These are phyloP conservation scores for Empis stercorea DNA, from an alignment of 2,888 invertebrate genomes.

Conservation along the genomic window DNA sequence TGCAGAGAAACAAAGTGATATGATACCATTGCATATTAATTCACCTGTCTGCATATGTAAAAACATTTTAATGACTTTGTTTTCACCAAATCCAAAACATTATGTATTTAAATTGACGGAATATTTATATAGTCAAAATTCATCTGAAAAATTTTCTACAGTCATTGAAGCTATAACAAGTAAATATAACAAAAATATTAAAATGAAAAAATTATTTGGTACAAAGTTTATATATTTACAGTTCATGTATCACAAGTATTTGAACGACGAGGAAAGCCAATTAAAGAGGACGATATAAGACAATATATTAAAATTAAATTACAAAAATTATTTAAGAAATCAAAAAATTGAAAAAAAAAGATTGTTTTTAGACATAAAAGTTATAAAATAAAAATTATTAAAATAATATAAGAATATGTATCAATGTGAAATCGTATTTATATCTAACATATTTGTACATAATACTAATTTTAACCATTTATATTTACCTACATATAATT, in stretches of 20 bases:
- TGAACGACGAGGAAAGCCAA: constrained; percentile 8
- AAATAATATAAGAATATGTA: no score
- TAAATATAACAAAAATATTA: no score
- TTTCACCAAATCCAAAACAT: constrained; percentile 11
- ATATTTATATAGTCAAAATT: no score
- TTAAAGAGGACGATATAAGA: constrained; percentile 1
- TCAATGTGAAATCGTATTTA: no score
- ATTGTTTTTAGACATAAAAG: no score
- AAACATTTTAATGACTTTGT: constrained; percentile 11
- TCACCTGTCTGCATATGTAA: constrained; percentile 10
- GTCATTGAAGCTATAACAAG: no score
- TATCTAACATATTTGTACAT: no score
- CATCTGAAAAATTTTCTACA: no score
- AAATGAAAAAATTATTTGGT: neutral
- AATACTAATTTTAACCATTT: no score
- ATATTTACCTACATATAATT: no score
- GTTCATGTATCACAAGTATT: constrained; percentile 14
- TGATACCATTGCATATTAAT: constrained; percentile 12
- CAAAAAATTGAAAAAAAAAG: no score
- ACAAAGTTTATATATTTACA: constrained; percentile 4
- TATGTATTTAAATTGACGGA: constrained; percentile 11
- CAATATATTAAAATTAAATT: constrained; percentile 4
- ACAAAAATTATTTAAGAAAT: neutral
- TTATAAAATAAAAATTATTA: neutral
- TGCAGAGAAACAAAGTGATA: no score